Base-by-base conservation (phyloP, 2,113 vertebrate species). In the Equus przewalskii region DNA sequence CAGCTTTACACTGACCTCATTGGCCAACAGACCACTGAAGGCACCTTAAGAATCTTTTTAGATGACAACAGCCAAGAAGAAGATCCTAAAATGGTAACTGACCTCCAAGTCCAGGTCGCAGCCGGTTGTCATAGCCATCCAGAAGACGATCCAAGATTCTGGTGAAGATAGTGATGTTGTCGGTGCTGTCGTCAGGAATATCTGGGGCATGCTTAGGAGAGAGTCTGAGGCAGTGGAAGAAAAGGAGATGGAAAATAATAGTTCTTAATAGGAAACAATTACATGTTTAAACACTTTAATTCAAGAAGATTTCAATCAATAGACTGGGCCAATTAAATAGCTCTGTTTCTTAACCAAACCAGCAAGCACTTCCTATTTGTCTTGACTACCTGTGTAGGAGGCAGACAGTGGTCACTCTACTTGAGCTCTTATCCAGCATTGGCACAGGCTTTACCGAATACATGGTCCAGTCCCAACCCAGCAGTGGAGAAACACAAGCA, bases 121-220 rank as follows among this genome's bases (percentile, higher is more conserved):
- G 99, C 82, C 99, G 98, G 98, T 99, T 99, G 98, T 99, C 99
- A 3, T 99, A 99, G 54, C 99, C 99, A 78, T 99, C 99, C 98
- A 99, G 76, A 97, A 99, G 99, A 94, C 99, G 98, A 98, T 99
- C 99, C 70, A 99, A 98, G 98, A 99, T 99, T 91, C 99, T 99
- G 14, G 99, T 99, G 97, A 99, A 99, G 96, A 99, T 99, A 90
- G 99, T 99, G 98, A 99, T 99, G 98, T 99, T 99, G 98, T 99
- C 99, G 83, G 99, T 99, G 97, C 99, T 99, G 98, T 99, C 99
- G 80, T 99, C 99, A 0, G 98, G 98, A 0, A 99, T 98, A 0
- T 99, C 99, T 0, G 99, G 99, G 58, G 99, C 99, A 2, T 99
- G 99, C 93, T 99, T 99, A 87, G 99, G 99, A 75, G 99, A 99